Evolutionary conservation across 2,797 vertebrate genomes (phyloP), one percentile per base, ranked within the genome.

Genomic region (Pseudochirops cupreus): DNA sequence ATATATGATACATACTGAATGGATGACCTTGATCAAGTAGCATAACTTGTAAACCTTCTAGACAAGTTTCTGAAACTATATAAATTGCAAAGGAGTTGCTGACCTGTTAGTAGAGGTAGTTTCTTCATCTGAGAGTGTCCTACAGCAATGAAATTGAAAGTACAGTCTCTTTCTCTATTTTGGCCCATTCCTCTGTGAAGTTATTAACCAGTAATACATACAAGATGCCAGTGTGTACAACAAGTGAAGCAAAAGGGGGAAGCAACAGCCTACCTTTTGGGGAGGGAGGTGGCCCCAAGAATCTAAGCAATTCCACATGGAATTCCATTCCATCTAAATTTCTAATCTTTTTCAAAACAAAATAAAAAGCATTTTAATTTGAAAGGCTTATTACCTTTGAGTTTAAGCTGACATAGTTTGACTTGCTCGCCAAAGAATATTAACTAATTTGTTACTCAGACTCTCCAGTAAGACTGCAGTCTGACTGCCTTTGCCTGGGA

Each of bases 281-380:
- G 9, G 74, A 33, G 39, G 24, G 2, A 21, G 2, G 6, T 95
- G 55, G 21, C 58, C n/a, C 52, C 94, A 24, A 92, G 93, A 96
- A 74, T 95, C 94, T 95, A 94, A 93, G 62, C 90, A 92, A 55
- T 94, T 3, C 52, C 0, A 91, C 55, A 53, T 95, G 0, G 28
- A 93, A 90, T n/a, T 96, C 91, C 54, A n/a, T 92, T 94, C 93
- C 92, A 94, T 87, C 87, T 93, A 93, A 96, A 93, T 94, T 95
- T 16, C 29, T 58, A 0, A 92, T 97, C 87, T 50, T 96, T 67
- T 92, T 96, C 31, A 92, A 93, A 92, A 96, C 92, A 90, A 24
- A 46, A 46, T 46, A 1, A 46, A 46, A 46, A 46, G 46, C 46
- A 24, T 95, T 94, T 97, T 96, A 59, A 96, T 95, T 21, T 57